Percentiles rank a stretch among this genome's conserved stretches.
Evolutionary conservation across 1,140 invertebrate genomes (phyloP).

Genomic region (Dendrolimus punctatus): DNA sequence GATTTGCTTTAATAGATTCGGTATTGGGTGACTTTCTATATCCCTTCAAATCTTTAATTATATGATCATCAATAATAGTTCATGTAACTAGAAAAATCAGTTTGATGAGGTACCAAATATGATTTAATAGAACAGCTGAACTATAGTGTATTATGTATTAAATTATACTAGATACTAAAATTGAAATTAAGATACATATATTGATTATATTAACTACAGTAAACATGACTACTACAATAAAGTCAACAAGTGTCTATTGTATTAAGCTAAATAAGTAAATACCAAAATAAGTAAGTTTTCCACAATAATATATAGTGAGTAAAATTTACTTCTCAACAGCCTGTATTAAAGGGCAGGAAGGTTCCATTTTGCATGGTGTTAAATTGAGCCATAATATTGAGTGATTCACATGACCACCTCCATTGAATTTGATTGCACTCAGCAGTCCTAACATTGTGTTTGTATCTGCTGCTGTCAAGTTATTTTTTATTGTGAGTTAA

Average conservation of each 20-base stretch:
- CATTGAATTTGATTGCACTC: slow-evolving; percentile 94
- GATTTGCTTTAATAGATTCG: no score
- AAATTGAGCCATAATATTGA: slow-evolving; percentile 97
- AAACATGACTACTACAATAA: neutral
- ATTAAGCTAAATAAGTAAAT: neutral
- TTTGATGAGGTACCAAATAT: no score
- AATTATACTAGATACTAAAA: no score
- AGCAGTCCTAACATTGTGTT: slow-evolving; percentile 83
- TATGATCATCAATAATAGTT: no score
- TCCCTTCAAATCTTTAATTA: no score
- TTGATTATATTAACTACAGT: no score
- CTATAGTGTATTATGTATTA: no score
- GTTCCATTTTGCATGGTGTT: slow-evolving; percentile 83
- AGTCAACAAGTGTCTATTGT: neutral
- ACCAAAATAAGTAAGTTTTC: neutral
- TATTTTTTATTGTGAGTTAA: slow-evolving; percentile 1
- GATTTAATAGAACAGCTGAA: no score
- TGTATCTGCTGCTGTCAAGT: slow-evolving; percentile 74
- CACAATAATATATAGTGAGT: slow-evolving; percentile 15
- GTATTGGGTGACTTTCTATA: no score
- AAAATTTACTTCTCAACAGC: slow-evolving; percentile 63
- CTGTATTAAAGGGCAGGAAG: slow-evolving; percentile 73
- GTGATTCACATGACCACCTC: slow-evolving; percentile 98
- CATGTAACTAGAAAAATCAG: no score
- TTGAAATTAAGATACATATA: no score